Conservation (phyloP, 1,140 invertebrate genomes). For the Brachionus paranguensis region DNA sequence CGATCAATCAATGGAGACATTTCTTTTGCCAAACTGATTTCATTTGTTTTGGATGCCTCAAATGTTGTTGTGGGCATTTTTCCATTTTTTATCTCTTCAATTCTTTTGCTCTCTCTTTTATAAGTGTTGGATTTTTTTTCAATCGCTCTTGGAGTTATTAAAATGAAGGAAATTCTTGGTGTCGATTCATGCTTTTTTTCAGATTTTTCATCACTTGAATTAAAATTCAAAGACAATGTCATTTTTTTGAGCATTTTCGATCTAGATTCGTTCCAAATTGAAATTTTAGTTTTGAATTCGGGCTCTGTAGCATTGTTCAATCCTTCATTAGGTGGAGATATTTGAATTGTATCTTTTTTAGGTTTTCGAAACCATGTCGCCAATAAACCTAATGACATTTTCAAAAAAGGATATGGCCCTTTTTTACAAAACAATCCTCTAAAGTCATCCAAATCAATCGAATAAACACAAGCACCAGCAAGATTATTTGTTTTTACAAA, state of each 20-base stretch:
- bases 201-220: background rate
- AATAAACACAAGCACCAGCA: conserved; percentile 23
- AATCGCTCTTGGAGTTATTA: background rate
- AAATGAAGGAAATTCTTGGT: background rate
- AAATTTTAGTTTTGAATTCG: background rate
- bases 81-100: background rate
- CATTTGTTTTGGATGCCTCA: background rate
- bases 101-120: background rate
- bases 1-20: background rate
- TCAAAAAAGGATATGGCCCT: conserved; percentile 47
- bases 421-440: conserved; percentile 45
- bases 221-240: background rate
- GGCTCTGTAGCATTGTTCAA: background rate
- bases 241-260: background rate
- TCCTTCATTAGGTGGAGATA: background rate
- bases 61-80: background rate
- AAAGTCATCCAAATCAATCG: conserved; percentile 57
- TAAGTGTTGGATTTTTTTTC: background rate
- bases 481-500: conserved; percentile 34
- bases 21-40: background rate
- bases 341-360: background rate
- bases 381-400: background rate
- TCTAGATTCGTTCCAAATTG: background rate
- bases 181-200: background rate
- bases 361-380: background rate